Percentiles rank a stretch among this genome's conserved stretches.
These are phyloP conservation scores for Ariolimax columbianus DNA, from an alignment of 2,888 invertebrate species.

Conservation along the genomic window DNA sequence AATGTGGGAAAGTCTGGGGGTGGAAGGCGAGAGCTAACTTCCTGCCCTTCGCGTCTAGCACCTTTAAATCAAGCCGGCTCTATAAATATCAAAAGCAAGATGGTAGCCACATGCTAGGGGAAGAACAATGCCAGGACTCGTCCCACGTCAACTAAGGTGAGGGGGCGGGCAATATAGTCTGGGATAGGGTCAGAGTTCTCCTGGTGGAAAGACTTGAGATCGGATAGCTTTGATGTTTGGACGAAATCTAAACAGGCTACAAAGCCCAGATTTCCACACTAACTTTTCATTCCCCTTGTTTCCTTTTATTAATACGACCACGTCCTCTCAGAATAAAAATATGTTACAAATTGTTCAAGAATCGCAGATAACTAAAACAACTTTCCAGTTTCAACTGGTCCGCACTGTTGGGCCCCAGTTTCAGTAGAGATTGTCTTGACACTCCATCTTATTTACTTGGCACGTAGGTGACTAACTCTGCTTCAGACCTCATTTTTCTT, in stretches of 20 bases:
- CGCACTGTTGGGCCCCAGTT: not conserved
- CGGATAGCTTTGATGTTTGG: constrained; percentile 29
- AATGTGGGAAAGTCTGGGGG: constrained; percentile 1
- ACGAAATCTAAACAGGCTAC: constrained; percentile 34
- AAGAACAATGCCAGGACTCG: constrained; percentile 38
- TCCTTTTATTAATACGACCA: constrained; percentile 21
- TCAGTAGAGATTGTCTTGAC: not conserved
- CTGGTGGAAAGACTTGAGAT: constrained; percentile 15
- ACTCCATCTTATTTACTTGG: not conserved
- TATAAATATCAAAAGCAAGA: constrained; percentile 42
- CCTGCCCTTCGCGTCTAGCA: constrained; percentile 39
- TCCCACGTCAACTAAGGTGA: constrained; percentile 8
- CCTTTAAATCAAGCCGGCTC: constrained; percentile 42
- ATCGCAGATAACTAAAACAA: not conserved
- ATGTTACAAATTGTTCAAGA: not conserved
- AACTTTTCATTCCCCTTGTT: constrained; percentile 17
- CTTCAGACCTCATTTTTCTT: no score
- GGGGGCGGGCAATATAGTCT: not conserved
- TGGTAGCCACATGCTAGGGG: constrained; percentile 44
- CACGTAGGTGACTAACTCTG: not conserved
- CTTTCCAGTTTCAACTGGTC: not conserved
- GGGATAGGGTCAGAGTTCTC: not conserved
- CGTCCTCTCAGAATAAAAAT: not conserved
- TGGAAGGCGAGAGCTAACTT: constrained; percentile 5
- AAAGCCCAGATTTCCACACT: constrained; percentile 29